These are phyloP conservation scores for Rhopalosiphum maidis DNA, from an alignment of 1,140 invertebrate species.

Conservation along the genomic window DNA sequence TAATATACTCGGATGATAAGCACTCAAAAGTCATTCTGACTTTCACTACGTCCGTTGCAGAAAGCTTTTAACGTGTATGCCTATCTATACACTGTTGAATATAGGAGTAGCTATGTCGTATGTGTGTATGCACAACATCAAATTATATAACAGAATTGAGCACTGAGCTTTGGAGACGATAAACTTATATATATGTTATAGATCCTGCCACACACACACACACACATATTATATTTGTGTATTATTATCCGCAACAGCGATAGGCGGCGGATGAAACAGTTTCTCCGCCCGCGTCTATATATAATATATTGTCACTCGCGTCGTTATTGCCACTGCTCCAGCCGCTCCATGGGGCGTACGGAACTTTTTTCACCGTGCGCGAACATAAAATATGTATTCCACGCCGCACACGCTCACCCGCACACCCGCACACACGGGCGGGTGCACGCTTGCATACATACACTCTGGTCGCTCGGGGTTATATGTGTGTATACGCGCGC, in stretches of 20 bases:
- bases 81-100: too few relatives aligned
- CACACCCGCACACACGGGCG: neutral
- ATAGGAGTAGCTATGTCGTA: too few relatives aligned
- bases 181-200: neutral
- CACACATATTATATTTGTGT: too few relatives aligned
- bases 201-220: neutral
- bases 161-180: neutral
- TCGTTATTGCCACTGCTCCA: neutral
- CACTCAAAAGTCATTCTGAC: too few relatives aligned
- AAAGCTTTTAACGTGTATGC: too few relatives aligned
- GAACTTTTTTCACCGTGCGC: neutral
- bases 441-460: neutral
- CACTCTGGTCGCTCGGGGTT: neutral
- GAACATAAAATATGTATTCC: slow-evolving; percentile 36
- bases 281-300: neutral
- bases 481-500: neutral
- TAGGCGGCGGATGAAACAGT: neutral
- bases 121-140: too few relatives aligned
- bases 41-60: too few relatives aligned
- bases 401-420: neutral
- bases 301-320: neutral
- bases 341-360: neutral
- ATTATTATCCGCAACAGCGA: too few relatives aligned
- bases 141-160: too few relatives aligned
- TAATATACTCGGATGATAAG: too few relatives aligned